These are phyloP conservation scores for Nylanderia fulva DNA, from an alignment of 1,140 invertebrate genomes.

Conservation along the genomic window DNA sequence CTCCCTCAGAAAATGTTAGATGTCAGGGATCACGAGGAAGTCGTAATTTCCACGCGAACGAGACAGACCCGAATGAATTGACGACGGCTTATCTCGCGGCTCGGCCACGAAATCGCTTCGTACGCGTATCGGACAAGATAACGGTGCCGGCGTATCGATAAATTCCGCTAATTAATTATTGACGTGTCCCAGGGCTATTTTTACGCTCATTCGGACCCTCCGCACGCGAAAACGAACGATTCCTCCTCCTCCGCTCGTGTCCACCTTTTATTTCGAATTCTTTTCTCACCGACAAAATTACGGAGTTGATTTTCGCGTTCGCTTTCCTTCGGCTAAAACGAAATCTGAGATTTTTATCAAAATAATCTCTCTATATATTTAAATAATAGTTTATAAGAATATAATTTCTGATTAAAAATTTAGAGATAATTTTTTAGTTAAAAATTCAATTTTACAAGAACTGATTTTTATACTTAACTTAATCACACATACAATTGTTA, in stretches of 20 bases:
- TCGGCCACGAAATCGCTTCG: slow-evolving; percentile 74
- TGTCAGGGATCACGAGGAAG: slow-evolving; percentile 74
- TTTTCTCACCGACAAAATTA: not conserved
- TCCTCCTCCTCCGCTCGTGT: not conserved
- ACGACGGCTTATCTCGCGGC: slow-evolving; percentile 76
- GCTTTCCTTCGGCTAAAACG: not conserved
- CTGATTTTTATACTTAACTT: too few species aligned
- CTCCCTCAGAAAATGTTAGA: slow-evolving; percentile 68
- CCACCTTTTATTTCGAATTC: slow-evolving; percentile 6
- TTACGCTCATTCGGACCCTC: slow-evolving; percentile 68
- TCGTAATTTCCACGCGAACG: slow-evolving; percentile 76
- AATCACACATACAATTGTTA: too few species aligned
- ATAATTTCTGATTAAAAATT: not conserved
- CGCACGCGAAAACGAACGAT: slow-evolving; percentile 71
- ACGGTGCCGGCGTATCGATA: slow-evolving; percentile 79
- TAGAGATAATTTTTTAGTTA: too few species aligned
- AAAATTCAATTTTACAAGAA: too few species aligned
- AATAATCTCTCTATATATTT: not conserved
- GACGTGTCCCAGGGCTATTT: slow-evolving; percentile 79
- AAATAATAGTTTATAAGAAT: too few species aligned
- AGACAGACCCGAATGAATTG: slow-evolving; percentile 73
- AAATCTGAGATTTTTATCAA: not conserved
- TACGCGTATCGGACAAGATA: slow-evolving; percentile 81
- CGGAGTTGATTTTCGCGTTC: not conserved
- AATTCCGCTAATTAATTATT: slow-evolving; percentile 84